Evolutionary conservation across 2,113 vertebrate species (phyloP).

Genomic region (Eolophus roseicapilla): DNA sequence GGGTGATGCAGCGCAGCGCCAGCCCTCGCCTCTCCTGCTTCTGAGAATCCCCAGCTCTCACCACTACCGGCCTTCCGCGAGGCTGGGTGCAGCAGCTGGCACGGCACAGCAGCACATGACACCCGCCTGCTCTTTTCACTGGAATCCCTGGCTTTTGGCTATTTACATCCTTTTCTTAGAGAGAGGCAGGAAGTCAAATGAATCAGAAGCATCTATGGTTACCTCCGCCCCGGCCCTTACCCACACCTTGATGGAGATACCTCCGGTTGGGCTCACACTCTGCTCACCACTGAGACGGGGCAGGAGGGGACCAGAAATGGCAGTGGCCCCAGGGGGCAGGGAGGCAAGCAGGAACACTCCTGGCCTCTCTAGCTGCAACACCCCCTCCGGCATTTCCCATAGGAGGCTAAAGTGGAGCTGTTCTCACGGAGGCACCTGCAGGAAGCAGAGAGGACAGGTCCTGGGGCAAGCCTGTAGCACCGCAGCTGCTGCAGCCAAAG

Average conservation of each 20-base stretch:
- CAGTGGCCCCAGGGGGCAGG: too few species aligned
- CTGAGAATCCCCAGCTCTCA: slow-evolving; percentile 79
- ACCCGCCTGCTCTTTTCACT: slow-evolving; percentile 64
- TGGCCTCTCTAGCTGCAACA: not conserved
- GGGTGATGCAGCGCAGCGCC: slow-evolving; percentile 35
- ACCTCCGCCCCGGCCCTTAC: not conserved
- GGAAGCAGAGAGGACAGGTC: not conserved
- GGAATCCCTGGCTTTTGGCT: slow-evolving; percentile 66
- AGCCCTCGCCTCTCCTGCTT: slow-evolving; percentile 75
- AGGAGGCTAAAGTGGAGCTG: not conserved
- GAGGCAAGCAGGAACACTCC: not conserved
- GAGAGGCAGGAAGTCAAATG: slow-evolving; percentile 69
- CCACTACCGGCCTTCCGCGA: slow-evolving; percentile 87
- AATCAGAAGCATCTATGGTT: slow-evolving; percentile 40
- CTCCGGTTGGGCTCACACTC: not conserved
- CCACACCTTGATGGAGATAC: not conserved
- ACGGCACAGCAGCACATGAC: not conserved
- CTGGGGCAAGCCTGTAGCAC: not conserved
- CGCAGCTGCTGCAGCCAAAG: not conserved
- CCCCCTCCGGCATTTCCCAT: accelerated
- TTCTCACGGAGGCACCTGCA: not conserved
- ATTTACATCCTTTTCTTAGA: slow-evolving; percentile 71
- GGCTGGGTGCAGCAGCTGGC: slow-evolving; percentile 36
- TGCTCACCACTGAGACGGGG: accelerated
- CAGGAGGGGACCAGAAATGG: not conserved